phyloP scores from a whole-genome alignment of 2,888 invertebrate species.

The Leptarthrus brevirostris region DNA sequence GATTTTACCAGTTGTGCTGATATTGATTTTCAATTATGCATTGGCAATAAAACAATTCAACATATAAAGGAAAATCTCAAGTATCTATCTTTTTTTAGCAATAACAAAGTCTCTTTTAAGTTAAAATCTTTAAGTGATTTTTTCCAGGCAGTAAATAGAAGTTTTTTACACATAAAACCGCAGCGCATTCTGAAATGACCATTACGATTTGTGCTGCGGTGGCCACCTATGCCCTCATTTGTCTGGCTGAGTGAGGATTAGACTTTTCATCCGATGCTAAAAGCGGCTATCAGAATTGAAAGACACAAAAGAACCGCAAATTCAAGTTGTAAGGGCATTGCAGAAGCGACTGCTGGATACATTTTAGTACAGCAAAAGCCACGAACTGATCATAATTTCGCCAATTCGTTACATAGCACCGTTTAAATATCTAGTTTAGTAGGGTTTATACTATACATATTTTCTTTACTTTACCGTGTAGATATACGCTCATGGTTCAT shows the following conservation, averaged over 20 bases:
- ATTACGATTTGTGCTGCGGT: background rate
- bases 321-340: constrained; percentile 47
- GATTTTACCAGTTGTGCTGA: too few species aligned
- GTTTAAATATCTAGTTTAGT: too few species aligned
- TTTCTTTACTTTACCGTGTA: too few species aligned
- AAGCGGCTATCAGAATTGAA: constrained; percentile 48
- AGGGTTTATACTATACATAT: too few species aligned
- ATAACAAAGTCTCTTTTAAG: too few species aligned
- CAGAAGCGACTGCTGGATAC: constrained; percentile 54
- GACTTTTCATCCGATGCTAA: background rate
- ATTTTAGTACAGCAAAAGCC: constrained; percentile 6
- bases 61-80: too few species aligned
- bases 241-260: constrained; percentile 3
- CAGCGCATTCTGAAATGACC: constrained; percentile 15
- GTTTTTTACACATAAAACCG: constrained; percentile 5
- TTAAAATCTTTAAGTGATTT: too few species aligned
- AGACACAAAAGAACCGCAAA: constrained; percentile 53
- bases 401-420: constrained; percentile 2
- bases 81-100: too few species aligned
- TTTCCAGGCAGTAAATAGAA: too few species aligned
- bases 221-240: background rate
- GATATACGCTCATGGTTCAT: too few species aligned
- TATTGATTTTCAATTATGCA: too few species aligned
- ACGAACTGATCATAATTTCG: background rate
- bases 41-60: too few species aligned